Evolutionary conservation across 1,140 invertebrate species (phyloP), one percentile per base, ranked within the genome.

Genomic region (Nebria ingens): DNA sequence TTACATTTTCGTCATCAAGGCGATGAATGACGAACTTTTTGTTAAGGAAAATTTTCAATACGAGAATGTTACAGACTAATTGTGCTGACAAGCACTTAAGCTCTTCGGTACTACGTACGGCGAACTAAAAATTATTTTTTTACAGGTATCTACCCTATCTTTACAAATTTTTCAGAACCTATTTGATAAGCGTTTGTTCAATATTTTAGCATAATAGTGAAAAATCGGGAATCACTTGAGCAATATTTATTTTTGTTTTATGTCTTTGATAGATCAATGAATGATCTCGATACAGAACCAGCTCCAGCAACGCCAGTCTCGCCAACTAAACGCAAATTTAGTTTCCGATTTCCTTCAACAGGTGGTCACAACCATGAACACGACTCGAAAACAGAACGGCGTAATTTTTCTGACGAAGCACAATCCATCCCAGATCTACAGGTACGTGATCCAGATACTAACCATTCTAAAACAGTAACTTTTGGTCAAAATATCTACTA

Each of bases 331-430:
- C 77, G 83, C 60, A 94, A 93, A 70, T 91, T 94, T 65, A 87
- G 85, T 59, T 94, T 93, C 71, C 88, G 90, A 60, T 85, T 93
- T 74, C 84, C 86, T 52, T 67, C 72, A 2, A 68, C 73, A 1
- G 66, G 69, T 0, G 63, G 69, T 42, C n/a, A n/a, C n/a, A 60
- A 52, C 45, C 67, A 73, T 67, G 76, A 74, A 62, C 73, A 76
- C 60, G 79, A 79, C 61, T 81, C 81, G 22, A 80, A 80, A 65
- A 68, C 71, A 20, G 85, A 89, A 64, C 79, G 87, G 64, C 80
- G 90, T 56, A 92, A 91, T 64, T 94, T 93, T 68, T 86, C 87
- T 23, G 88, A 92, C 66, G 89, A 94, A 78, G 86, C 91, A 13
- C 85, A 89, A 49, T 91, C 87, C 59, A 91, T 92, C 64, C 86